Conservation (phyloP, 1,140 invertebrate species). For the Drosophila lacteicornis region DNA sequence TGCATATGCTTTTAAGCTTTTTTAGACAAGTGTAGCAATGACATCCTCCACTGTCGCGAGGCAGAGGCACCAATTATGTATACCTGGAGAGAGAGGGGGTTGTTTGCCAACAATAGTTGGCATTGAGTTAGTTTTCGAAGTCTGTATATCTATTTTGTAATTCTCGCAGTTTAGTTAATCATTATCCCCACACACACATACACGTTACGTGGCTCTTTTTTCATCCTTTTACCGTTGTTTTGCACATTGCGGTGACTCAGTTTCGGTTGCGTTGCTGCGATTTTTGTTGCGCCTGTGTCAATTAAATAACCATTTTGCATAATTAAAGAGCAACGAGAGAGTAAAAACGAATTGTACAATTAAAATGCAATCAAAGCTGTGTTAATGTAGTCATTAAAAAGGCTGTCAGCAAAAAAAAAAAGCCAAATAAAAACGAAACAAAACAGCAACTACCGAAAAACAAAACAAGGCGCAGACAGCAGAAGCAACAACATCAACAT, state of each 20-base stretch:
- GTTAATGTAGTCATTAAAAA: slow-evolving; percentile 71
- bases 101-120: slow-evolving; percentile 31
- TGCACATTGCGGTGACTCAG: slow-evolving; percentile 24
- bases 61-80: not conserved
- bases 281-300: slow-evolving; percentile 31
- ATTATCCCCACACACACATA: slow-evolving; percentile 9
- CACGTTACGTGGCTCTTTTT: slow-evolving; percentile 35
- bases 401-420: slow-evolving; percentile 46
- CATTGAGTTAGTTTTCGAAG: slow-evolving; percentile 51
- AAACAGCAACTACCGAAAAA: slow-evolving; percentile 20
- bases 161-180: slow-evolving; percentile 37
- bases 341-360: slow-evolving; percentile 56
- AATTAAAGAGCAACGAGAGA: slow-evolving; percentile 45
- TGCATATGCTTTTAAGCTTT: not conserved
- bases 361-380: slow-evolving; percentile 70
- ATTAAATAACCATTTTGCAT: slow-evolving; percentile 55
- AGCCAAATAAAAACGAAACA: slow-evolving; percentile 4
- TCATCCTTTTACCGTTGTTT: slow-evolving; percentile 29
- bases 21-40: not conserved
- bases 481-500: slow-evolving; percentile 15
- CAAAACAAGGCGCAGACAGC: slow-evolving; percentile 45
- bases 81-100: not conserved
- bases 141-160: slow-evolving; percentile 41
- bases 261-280: slow-evolving; percentile 24
- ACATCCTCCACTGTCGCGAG: not conserved